Conservation (phyloP, 2,797 vertebrate species). For the Rhyacichthys aspro region DNA sequence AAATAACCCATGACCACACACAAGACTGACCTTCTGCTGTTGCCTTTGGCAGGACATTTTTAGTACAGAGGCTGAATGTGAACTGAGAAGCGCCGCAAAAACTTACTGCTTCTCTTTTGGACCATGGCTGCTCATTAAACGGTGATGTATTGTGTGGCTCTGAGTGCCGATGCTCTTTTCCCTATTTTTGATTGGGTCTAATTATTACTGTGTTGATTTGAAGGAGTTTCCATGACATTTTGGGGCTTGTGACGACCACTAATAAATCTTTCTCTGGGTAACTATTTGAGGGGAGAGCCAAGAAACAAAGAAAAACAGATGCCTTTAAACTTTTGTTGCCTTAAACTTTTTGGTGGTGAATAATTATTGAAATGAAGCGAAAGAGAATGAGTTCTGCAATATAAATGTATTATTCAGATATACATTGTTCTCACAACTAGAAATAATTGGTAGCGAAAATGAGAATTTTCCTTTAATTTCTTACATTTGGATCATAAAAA, state of each 20-base stretch:
- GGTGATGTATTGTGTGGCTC: constrained; percentile 8
- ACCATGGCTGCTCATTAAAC: constrained; percentile 15
- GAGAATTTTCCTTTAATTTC: too few relatives aligned
- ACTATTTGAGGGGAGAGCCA: background rate
- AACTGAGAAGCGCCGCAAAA: background rate
- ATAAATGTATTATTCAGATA: too few relatives aligned
- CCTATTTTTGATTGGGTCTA: constrained; percentile 5
- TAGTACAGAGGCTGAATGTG: background rate
- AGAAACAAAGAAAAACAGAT: background rate
- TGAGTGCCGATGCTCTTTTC: background rate
- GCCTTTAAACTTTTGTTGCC: background rate
- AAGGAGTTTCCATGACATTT: constrained; percentile 7
- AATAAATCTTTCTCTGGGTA: constrained; percentile 5
- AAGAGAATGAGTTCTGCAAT: too few relatives aligned
- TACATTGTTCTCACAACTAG: too few relatives aligned
- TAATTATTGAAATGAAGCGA: too few relatives aligned
- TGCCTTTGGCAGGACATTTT: background rate
- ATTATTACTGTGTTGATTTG: constrained; percentile 12
- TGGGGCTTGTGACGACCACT: background rate
- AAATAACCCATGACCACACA: background rate
- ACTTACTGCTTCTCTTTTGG: background rate
- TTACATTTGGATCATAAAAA: too few relatives aligned
- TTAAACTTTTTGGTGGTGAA: background rate
- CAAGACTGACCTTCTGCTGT: background rate
- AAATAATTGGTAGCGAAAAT: too few relatives aligned